Percentiles rank a stretch among this genome's conserved stretches.
phyloP scores from a whole-genome alignment of 2,888 invertebrate genomes.

The Eupithecia vulgata region DNA sequence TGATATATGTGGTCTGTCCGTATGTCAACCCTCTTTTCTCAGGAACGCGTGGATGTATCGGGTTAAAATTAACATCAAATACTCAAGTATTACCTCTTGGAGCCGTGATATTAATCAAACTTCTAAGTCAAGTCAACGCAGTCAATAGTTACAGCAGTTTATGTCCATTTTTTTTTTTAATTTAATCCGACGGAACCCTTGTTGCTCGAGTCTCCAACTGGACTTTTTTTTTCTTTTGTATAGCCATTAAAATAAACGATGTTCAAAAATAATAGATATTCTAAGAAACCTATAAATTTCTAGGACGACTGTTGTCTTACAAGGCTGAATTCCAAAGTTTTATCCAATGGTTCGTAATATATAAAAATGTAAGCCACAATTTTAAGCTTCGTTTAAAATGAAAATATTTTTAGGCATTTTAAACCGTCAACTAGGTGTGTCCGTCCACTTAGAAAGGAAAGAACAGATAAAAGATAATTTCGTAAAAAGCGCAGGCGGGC shows the following conservation, averaged over 20 bases:
- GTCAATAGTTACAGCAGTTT: no score
- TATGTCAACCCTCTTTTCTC: no score
- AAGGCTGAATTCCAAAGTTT: neutral
- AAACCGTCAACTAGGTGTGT: constrained; percentile 51
- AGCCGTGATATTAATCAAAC: no score
- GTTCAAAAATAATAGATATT: neutral
- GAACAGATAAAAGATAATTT: constrained; percentile 67
- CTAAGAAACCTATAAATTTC: neutral
- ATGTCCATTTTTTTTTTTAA: no score
- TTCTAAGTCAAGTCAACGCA: no score
- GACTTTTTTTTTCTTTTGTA: neutral
- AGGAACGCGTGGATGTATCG: no score
- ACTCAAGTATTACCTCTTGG: no score
- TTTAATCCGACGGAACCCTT: no score
- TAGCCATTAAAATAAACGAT: neutral
- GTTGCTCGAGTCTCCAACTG: no score
- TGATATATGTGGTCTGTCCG: no score
- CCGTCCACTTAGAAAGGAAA: constrained; percentile 59
- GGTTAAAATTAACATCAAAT: no score
- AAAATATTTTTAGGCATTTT: constrained; percentile 29
- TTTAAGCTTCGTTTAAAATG: constrained; percentile 41
- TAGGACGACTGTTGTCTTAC: neutral
- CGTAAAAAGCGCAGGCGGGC: constrained; percentile 65
- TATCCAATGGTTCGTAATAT: neutral
- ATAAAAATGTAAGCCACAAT: neutral